These are phyloP conservation scores for Ariopsis seemanni DNA, from an alignment of 2,113 vertebrate genomes.

Conservation along the genomic window DNA sequence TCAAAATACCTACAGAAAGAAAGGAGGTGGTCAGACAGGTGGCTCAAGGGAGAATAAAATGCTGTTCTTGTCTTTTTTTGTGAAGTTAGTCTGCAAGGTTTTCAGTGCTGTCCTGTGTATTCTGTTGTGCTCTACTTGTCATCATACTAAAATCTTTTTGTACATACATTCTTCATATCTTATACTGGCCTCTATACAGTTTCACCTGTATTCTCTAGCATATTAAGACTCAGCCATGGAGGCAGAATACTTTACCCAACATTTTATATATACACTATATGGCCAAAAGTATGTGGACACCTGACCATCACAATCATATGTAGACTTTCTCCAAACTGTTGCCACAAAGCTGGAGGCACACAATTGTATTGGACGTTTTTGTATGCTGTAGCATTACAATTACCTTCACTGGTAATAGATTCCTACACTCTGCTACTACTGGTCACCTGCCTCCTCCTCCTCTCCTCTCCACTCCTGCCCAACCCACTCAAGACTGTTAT, in stretches of 20 bases:
- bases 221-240: background rate
- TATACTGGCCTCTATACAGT: background rate
- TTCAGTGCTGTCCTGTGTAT: background rate
- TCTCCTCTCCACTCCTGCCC: too few relatives aligned
- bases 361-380: background rate
- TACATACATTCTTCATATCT: background rate
- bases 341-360: background rate
- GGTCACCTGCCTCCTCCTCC: too few relatives aligned
- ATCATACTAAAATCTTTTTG: background rate
- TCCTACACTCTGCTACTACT: too few relatives aligned
- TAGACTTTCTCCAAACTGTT: background rate
- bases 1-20: constrained; percentile 34
- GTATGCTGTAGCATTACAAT: background rate
- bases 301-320: background rate
- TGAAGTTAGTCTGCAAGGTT: background rate
- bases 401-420: too few relatives aligned
- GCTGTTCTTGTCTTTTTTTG: background rate
- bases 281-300: background rate
- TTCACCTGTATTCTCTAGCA: background rate
- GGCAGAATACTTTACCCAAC: background rate
- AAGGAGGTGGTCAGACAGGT: background rate
- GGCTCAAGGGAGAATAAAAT: background rate
- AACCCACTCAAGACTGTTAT: too few relatives aligned
- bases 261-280: background rate
- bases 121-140: background rate